These are phyloP conservation scores for Menura novaehollandiae DNA, from an alignment of 2,113 vertebrate species.

Conservation along the genomic window DNA sequence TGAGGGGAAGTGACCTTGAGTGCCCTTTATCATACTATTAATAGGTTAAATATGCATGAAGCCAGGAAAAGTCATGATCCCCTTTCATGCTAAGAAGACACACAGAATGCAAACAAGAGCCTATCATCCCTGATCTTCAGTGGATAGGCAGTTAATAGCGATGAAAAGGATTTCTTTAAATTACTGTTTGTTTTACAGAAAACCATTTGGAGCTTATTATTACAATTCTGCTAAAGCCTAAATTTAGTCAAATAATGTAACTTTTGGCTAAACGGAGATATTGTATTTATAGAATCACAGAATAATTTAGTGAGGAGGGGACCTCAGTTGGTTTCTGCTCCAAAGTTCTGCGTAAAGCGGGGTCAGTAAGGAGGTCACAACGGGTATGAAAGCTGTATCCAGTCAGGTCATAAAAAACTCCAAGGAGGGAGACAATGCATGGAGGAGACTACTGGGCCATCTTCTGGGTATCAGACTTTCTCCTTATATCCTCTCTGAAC, in stretches of 20 bases:
- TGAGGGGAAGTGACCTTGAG: neutral
- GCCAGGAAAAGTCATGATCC: neutral
- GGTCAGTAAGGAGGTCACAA: neutral
- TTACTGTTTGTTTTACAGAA: neutral
- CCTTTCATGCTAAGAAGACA: neutral
- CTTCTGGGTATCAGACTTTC: neutral
- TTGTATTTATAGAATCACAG: neutral
- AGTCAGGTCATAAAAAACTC: neutral
- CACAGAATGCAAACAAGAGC: rapidly evolving
- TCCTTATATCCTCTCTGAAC: neutral
- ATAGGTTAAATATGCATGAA: neutral
- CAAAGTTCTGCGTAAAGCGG: neutral
- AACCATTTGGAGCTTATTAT: neutral
- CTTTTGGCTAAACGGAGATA: neutral
- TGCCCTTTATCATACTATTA: neutral
- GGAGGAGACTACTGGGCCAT: neutral
- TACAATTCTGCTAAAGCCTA: neutral
- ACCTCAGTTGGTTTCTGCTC: neutral
- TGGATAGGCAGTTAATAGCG: neutral
- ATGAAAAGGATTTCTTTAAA: neutral
- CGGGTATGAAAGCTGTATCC: neutral
- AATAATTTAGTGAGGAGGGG: neutral
- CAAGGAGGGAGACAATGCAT: neutral
- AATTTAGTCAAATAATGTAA: neutral
- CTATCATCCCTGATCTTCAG: neutral